Base-by-base conservation (phyloP, 1,140 invertebrate genomes). In the Drosophila tani region DNA sequence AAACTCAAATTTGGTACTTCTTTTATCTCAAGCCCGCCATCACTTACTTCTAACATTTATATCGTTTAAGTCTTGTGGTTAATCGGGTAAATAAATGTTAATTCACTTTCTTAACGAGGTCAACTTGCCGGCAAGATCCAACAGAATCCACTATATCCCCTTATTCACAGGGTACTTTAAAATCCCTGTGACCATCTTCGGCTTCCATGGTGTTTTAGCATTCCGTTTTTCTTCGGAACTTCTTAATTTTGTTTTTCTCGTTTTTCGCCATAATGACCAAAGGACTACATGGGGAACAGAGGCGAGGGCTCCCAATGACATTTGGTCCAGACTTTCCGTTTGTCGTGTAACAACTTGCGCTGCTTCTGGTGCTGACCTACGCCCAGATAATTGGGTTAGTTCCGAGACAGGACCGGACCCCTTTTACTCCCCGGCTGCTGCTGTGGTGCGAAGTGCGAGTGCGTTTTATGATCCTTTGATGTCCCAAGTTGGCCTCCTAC, bases 371-470 rank as follows among this genome's bases (percentile, higher is more conserved):
- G 9, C 17, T 45, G 24, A 68, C 46, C 47, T 49, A 47, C 53
- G 60, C 49, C 71, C 71, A 60, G 75, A 83, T 87, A 87, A 87
- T 87, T 87, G 74, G 69, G 85, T 87, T 87, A 81, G 69, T 66
- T 66, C 56, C 55, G 69, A 69, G 65, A 60, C 80, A 66, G 65
- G 67, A 56, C 12, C 12, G 35, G 35, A 32, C 51, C 57, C 41
- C 58, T 62, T 35, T 74, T n/a, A 0, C 17, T 3, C 24, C 12
- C 17, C 11, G 32, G 32, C 32, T 35, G n/a, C 38, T 29, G 17
- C 17, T 21, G 5, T n/a, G 38, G n/a, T 5, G 32, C 9, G 11
- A 45, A 73, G 55, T 51, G 68, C 56, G 46, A 74, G 68, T 74
- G 70, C 70, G 70, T 73, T 74, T 74, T 74, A 74, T 24, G 70